phyloP scores from a whole-genome alignment of 2,113 vertebrate species.

The Periophthalmus modestus region DNA sequence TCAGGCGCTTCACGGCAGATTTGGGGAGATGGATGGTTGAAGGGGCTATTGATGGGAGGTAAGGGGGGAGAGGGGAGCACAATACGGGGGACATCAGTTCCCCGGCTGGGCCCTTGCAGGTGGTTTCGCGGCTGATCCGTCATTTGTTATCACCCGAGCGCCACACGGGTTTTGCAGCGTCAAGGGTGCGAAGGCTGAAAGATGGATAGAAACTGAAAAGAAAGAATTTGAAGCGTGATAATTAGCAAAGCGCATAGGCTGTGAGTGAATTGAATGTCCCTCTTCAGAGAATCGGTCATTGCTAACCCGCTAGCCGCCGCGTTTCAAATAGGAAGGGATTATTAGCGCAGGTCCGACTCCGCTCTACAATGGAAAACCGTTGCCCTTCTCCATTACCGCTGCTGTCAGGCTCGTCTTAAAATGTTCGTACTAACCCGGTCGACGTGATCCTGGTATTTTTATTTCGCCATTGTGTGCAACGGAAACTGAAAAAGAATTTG shows the following conservation, averaged over 20 bases:
- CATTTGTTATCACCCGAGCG: neutral
- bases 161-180: neutral
- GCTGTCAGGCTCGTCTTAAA: no score
- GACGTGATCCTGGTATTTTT: no score
- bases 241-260: neutral
- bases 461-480: no score
- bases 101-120: neutral
- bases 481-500: neutral
- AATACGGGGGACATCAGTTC: neutral
- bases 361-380: no score
- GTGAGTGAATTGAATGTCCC: neutral
- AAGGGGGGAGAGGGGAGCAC: neutral
- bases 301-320: no score
- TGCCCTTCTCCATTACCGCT: no score
- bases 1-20: neutral
- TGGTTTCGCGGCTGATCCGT: constrained; percentile 1
- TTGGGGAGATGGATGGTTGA: constrained; percentile 11
- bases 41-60: neutral
- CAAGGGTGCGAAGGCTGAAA: neutral
- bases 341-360: no score
- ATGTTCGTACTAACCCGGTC: no score
- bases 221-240: neutral
- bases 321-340: no score
- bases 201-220: neutral
- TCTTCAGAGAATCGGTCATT: no score